These are phyloP conservation scores for Rhinogobius similis DNA, from an alignment of 2,113 vertebrate genomes.

Conservation along the genomic window DNA sequence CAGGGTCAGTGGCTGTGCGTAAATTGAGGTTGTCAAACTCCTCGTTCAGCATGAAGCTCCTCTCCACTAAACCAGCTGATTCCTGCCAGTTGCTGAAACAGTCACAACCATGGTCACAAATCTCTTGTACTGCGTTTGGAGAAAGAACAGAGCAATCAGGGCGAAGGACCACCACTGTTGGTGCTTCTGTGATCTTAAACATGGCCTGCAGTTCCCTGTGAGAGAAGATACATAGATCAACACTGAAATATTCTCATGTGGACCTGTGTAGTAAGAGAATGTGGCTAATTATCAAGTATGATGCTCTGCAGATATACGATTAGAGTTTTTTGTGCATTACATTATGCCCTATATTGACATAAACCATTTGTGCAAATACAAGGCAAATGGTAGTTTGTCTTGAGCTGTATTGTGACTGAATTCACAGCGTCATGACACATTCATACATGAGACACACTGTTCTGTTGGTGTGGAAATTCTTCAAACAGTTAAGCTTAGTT, in stretches of 20 bases:
- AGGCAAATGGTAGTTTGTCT: not conserved
- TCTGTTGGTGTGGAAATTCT: too few relatives aligned
- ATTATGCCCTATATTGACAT: not conserved
- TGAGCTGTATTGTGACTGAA: not conserved
- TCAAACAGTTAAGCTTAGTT: not conserved
- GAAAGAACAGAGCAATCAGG: slow-evolving; percentile 83
- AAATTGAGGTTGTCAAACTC: slow-evolving; percentile 78
- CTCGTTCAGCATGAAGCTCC: slow-evolving; percentile 85
- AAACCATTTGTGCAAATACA: not conserved
- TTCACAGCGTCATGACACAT: too few relatives aligned
- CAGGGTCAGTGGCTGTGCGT: slow-evolving; percentile 82
- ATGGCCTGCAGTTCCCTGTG: slow-evolving; percentile 82
- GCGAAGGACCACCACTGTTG: slow-evolving; percentile 85
- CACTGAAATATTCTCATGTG: not conserved
- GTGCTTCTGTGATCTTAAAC: slow-evolving; percentile 81
- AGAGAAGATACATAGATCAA: not conserved
- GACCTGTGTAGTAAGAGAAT: not conserved
- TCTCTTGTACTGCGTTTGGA: slow-evolving; percentile 81
- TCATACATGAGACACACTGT: too few relatives aligned
- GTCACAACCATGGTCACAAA: slow-evolving; percentile 70
- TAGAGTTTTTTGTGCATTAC: not conserved
- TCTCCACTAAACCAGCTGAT: slow-evolving; percentile 84
- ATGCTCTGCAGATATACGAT: too few relatives aligned
- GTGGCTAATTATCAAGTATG: too few relatives aligned
- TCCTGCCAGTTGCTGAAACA: slow-evolving; percentile 90